Evolutionary conservation across 2,797 vertebrate genomes (phyloP).

Genomic region (Vespertilio murinus): DNA sequence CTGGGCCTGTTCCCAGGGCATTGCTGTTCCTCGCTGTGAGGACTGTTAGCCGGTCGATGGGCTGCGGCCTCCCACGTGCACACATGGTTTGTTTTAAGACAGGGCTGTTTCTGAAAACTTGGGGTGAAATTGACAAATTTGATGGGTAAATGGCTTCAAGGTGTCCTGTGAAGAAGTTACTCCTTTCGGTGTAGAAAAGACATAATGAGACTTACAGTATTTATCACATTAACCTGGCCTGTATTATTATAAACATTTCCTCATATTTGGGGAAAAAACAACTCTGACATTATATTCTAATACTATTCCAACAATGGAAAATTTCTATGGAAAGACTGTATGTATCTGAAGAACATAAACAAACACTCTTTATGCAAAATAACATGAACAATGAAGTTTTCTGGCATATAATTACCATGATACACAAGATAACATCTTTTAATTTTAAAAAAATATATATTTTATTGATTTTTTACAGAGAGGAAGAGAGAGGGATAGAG

Average conservation of each 20-base stretch:
- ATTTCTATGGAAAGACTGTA: background rate
- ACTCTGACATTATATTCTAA: background rate
- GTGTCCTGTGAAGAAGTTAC: background rate
- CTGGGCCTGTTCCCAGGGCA: too few relatives aligned
- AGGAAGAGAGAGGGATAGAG: too few relatives aligned
- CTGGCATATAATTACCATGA: background rate
- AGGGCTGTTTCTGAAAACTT: background rate
- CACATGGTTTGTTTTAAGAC: too few relatives aligned
- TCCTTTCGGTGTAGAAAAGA: background rate
- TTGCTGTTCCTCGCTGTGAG: too few relatives aligned
- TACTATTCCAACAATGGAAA: background rate
- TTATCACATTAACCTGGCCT: background rate
- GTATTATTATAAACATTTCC: background rate
- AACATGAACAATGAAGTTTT: background rate
- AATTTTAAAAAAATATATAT: too few relatives aligned
- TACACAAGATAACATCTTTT: background rate
- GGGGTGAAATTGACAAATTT: background rate
- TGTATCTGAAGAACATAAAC: background rate
- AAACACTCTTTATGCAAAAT: background rate
- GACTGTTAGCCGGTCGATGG: too few relatives aligned
- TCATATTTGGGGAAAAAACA: background rate
- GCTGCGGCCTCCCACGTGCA: background rate
- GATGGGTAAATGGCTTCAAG: background rate
- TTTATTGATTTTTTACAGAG: too few relatives aligned
- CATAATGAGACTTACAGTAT: background rate